These are phyloP conservation scores for Dissostichus mawsoni DNA, from an alignment of 2,113 vertebrate genomes.

Conservation along the genomic window DNA sequence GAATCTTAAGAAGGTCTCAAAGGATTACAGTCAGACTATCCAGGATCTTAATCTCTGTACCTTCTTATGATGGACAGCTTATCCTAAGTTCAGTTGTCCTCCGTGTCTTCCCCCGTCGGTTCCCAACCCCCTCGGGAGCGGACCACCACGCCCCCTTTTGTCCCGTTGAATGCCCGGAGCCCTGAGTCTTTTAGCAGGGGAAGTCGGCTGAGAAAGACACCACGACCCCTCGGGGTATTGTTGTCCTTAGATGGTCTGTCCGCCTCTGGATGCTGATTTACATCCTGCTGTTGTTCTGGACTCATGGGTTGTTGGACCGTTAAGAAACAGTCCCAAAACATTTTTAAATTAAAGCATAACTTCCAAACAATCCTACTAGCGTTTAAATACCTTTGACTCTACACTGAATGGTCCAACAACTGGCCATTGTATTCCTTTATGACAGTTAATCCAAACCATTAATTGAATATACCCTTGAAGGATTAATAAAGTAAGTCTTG, in stretches of 20 bases:
- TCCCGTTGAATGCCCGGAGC: slow-evolving; percentile 44
- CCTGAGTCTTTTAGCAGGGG: slow-evolving; percentile 23
- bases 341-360: neutral
- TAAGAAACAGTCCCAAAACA: neutral
- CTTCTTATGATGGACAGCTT: slow-evolving; percentile 16
- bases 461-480: no score
- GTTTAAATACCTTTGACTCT: no score
- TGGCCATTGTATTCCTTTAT: no score
- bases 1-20: neutral
- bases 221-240: slow-evolving; percentile 20
- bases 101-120: neutral
- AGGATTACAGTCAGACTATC: neutral
- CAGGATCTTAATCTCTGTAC: neutral
- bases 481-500: no score
- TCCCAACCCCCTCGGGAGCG: slow-evolving; percentile 30
- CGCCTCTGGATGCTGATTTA: slow-evolving; percentile 28
- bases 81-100: neutral
- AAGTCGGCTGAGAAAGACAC: slow-evolving; percentile 39
- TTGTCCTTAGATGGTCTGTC: neutral
- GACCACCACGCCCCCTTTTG: slow-evolving; percentile 52
- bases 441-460: no score
- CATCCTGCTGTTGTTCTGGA: slow-evolving; percentile 2
- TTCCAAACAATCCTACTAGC: neutral
- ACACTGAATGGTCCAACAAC: no score
- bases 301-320: neutral